These are phyloP conservation scores for Andrena trimmerana DNA, from an alignment of 2,888 invertebrate species.

Conservation along the genomic window DNA sequence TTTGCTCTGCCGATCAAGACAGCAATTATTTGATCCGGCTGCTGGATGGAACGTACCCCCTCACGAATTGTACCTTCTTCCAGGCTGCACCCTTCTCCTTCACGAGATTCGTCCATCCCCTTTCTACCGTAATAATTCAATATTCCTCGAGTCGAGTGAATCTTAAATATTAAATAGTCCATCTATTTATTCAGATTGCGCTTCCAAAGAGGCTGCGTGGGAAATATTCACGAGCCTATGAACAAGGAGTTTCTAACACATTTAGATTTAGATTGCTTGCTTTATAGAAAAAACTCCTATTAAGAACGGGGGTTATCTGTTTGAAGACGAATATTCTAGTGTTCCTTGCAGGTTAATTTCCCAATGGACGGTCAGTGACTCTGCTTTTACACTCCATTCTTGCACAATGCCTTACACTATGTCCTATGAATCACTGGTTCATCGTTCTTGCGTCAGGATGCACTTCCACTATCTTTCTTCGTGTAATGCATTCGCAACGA, in stretches of 20 bases:
- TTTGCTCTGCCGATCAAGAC: slow-evolving; percentile 77
- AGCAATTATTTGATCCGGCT: slow-evolving; percentile 79
- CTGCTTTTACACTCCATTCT: too few relatives aligned
- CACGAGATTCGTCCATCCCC: not conserved
- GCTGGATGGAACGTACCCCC: slow-evolving; percentile 34
- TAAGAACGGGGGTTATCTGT: too few relatives aligned
- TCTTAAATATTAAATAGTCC: slow-evolving; percentile 43
- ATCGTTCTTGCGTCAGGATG: not conserved
- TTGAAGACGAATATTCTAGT: too few relatives aligned
- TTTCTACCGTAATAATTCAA: slow-evolving; percentile 35
- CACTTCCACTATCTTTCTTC: not conserved
- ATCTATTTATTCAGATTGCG: slow-evolving; percentile 10
- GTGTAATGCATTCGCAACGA: not conserved
- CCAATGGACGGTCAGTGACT: too few relatives aligned
- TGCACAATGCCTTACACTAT: too few relatives aligned
- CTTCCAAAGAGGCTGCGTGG: not conserved
- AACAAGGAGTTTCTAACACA: too few relatives aligned
- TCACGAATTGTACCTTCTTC: slow-evolving; percentile 10
- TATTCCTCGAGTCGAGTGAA: slow-evolving; percentile 25
- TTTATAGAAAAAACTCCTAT: too few relatives aligned
- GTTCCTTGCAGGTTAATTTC: too few relatives aligned
- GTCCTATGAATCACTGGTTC: not conserved
- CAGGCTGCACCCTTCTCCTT: not conserved
- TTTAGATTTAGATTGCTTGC: not conserved
- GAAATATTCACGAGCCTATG: not conserved